A percentile compares a stretch with the other conserved stretches of the same genome.
Conservation (phyloP, 2,888 invertebrate species). For the Campoplex capitator region DNA sequence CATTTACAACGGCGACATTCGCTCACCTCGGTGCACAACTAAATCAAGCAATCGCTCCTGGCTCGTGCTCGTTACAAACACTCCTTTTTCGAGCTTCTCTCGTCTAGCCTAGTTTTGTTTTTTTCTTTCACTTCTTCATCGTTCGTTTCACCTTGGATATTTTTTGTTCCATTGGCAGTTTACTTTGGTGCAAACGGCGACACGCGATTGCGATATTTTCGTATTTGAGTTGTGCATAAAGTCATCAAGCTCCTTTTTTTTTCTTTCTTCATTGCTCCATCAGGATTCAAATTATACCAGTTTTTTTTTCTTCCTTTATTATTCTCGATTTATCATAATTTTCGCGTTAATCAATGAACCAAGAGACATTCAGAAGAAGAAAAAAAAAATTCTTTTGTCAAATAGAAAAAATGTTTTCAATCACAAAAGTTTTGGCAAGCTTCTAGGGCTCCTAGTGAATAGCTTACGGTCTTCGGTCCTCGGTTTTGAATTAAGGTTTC, state of each 20-base stretch:
- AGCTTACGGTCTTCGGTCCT: constrained; percentile 46
- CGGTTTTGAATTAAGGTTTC: constrained; percentile 62
- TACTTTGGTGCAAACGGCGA: constrained; percentile 9
- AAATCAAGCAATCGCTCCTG: constrained; percentile 37
- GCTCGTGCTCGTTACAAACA: constrained; percentile 25
- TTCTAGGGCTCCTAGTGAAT: constrained; percentile 21
- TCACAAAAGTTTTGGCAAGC: constrained; percentile 52
- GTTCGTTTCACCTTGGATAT: constrained; percentile 24
- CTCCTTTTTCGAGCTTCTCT: constrained; percentile 18
- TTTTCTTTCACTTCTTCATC: constrained; percentile 19
- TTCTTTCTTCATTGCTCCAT: neutral
- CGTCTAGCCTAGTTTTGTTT: constrained; percentile 16
- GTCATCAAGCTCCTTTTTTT: constrained; percentile 20
- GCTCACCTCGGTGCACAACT: constrained; percentile 29
- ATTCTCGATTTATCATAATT: neutral
- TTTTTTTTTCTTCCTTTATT: neutral
- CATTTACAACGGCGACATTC: constrained; percentile 51
- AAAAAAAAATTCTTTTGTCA: neutral
- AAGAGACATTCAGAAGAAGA: neutral
- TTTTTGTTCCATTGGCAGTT: constrained; percentile 20
- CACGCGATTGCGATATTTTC: constrained; percentile 52
- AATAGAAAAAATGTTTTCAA: constrained; percentile 48
- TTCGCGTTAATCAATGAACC: neutral
- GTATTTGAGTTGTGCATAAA: constrained; percentile 7
- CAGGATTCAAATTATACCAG: neutral